These are phyloP conservation scores for Propithecus perrieri DNA, from an alignment of 2,797 vertebrate genomes.

Conservation along the genomic window DNA sequence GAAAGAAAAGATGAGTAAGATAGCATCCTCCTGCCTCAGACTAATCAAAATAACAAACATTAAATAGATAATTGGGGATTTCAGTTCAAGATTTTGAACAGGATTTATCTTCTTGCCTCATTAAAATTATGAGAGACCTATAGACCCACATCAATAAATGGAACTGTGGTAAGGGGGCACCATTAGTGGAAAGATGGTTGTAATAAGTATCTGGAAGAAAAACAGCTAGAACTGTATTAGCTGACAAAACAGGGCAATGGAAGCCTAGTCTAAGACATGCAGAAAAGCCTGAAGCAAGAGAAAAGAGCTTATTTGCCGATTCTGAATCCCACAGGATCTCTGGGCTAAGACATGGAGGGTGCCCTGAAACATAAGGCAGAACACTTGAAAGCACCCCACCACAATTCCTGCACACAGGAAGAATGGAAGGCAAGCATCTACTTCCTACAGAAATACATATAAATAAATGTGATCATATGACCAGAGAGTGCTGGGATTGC, in stretches of 20 bases:
- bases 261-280: neutral
- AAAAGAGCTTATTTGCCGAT: neutral
- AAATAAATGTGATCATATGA: neutral
- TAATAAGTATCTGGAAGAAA: neutral
- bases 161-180: neutral
- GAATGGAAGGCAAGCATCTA: neutral
- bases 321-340: neutral
- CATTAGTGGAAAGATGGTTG: neutral
- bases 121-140: neutral
- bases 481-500: neutral
- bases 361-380: neutral
- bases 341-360: neutral
- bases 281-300: neutral
- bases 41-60: neutral
- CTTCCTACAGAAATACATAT: neutral
- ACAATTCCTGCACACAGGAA: neutral
- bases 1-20: neutral
- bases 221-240: neutral
- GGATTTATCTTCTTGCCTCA: neutral
- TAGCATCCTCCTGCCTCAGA: neutral
- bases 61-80: neutral
- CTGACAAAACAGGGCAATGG: neutral
- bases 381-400: neutral
- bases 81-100: neutral
- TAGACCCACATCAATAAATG: neutral